Percentiles rank a stretch among this genome's conserved stretches.
These are phyloP conservation scores for Ibycter americanus DNA, from an alignment of 2,797 vertebrate genomes.

Conservation along the genomic window DNA sequence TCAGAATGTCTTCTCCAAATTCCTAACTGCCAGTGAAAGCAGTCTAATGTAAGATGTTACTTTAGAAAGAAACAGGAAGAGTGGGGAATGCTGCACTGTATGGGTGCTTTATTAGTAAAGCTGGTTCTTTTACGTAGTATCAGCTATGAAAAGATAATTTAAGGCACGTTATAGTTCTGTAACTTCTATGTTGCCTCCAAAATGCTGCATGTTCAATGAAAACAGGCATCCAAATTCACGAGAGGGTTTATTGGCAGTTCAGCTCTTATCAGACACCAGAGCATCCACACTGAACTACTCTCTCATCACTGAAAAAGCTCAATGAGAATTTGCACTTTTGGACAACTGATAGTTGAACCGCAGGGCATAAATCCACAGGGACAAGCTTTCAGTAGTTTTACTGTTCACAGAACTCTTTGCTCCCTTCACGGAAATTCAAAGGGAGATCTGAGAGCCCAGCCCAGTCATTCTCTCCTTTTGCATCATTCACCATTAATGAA, in stretches of 20 bases:
- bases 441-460: not conserved
- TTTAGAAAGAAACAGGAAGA: not conserved
- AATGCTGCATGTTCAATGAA: not conserved
- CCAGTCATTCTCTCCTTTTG: not conserved
- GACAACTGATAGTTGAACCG: not conserved
- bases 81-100: not conserved
- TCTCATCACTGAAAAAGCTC: not conserved
- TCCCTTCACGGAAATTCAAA: not conserved
- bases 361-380: not conserved
- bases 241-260: not conserved
- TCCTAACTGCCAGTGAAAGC: conserved; percentile 18
- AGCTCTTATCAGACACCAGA: not conserved
- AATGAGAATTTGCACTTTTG: not conserved
- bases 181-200: not conserved
- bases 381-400: accelerated
- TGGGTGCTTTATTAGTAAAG: conserved; percentile 17
- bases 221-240: not conserved
- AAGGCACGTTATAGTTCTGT: not conserved
- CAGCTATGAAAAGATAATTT: not conserved
- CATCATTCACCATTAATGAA: not conserved
- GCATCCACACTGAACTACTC: not conserved
- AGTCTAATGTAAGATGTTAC: not conserved
- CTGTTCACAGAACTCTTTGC: not conserved
- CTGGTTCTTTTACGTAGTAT: not conserved
- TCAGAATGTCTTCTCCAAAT: conserved; percentile 34